phyloP scores from a whole-genome alignment of 2,113 vertebrate species.

The Myocastor coypus region DNA sequence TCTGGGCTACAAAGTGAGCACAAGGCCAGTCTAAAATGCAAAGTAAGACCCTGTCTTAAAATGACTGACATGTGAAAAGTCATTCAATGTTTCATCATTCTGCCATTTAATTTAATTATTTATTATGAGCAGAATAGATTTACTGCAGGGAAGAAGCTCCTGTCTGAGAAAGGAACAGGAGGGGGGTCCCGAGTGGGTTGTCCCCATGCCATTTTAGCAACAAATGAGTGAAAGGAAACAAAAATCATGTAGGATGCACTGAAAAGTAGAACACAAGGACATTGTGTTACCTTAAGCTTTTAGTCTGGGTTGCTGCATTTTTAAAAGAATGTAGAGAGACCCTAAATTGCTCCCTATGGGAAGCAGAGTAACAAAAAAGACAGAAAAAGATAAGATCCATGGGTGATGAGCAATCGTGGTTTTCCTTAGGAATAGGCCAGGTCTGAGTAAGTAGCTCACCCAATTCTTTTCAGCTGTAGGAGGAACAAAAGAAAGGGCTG shows the following conservation, averaged over 20 bases:
- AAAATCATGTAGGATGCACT: not conserved
- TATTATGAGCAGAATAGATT: too few species aligned
- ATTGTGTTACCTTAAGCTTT: not conserved
- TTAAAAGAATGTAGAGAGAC: slow-evolving; percentile 1
- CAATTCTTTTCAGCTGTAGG: not conserved
- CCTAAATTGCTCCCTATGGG: not conserved
- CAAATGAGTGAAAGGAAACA: not conserved
- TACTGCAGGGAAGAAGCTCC: too few species aligned
- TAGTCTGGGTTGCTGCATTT: not conserved
- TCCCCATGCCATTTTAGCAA: not conserved
- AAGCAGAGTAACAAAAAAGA: not conserved
- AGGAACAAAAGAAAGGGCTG: not conserved
- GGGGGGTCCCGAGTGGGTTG: too few species aligned
- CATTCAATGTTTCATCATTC: not conserved
- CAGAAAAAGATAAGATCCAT: not conserved
- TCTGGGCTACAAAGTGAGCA: too few species aligned
- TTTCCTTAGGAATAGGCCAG: not conserved
- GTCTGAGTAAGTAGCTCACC: not conserved
- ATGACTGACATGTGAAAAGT: not conserved
- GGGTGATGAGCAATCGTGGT: not conserved
- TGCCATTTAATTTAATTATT: not conserved
- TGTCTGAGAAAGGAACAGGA: too few species aligned
- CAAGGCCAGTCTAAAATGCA: too few species aligned
- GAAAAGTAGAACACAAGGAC: not conserved
- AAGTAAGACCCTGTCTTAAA: too few species aligned